These are phyloP conservation scores for Actinernus sp. DNA, from an alignment of 92 coral and sea anemone genomes.

Conservation along the genomic window DNA sequence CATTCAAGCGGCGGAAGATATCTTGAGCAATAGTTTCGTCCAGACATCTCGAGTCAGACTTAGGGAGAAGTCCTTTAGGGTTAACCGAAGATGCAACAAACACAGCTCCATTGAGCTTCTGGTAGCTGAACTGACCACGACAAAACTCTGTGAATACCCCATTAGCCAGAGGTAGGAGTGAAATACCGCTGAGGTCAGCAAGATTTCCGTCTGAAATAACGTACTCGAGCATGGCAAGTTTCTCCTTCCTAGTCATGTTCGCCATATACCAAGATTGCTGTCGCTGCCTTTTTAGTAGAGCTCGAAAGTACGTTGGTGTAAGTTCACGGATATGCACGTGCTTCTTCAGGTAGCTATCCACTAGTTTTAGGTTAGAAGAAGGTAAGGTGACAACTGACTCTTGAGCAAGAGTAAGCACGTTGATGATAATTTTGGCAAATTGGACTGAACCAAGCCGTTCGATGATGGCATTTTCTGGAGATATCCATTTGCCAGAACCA, in stretches of 20 bases:
- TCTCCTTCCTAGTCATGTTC: slow-evolving; percentile 59
- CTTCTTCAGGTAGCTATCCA: slow-evolving; percentile 59
- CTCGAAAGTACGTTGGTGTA: slow-evolving; percentile 78
- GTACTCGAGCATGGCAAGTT: slow-evolving; percentile 70
- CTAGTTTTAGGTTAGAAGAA: slow-evolving; percentile 72
- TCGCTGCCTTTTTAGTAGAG: slow-evolving; percentile 33
- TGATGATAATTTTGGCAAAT: slow-evolving; percentile 49
- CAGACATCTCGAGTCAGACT: slow-evolving; percentile 68
- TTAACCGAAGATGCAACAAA: slow-evolving; percentile 69
- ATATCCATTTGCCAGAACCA: slow-evolving; percentile 82
- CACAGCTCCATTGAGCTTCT: slow-evolving; percentile 53
- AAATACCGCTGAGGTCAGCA: slow-evolving; percentile 74
- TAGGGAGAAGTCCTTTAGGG: slow-evolving; percentile 75
- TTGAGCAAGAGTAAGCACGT: slow-evolving; percentile 66
- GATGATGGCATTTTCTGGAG: slow-evolving; percentile 78
- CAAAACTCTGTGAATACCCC: slow-evolving; percentile 68
- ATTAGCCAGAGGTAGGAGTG: slow-evolving; percentile 89
- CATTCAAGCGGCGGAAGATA: slow-evolving; percentile 56
- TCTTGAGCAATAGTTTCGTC: slow-evolving; percentile 58
- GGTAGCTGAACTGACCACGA: slow-evolving; percentile 34
- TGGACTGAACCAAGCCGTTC: slow-evolving; percentile 63
- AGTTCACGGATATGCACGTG: slow-evolving; percentile 66
- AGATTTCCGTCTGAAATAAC: slow-evolving; percentile 73
- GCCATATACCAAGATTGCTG: background rate
- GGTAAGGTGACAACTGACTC: slow-evolving; percentile 68